Conservation (phyloP, 2,888 invertebrate genomes). For the Nowickia ferox region DNA sequence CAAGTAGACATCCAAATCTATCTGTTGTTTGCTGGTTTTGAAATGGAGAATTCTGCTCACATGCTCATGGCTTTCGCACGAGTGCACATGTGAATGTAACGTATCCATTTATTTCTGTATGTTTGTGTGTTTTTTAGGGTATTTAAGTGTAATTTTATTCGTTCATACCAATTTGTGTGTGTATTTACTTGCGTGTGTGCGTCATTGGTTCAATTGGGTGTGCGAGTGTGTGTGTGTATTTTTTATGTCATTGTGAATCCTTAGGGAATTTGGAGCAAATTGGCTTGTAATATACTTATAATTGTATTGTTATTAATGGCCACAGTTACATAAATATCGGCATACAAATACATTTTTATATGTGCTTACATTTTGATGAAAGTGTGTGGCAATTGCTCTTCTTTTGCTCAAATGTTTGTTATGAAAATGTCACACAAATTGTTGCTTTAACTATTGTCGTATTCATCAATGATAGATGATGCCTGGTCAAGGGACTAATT, state of each 20-base stretch:
- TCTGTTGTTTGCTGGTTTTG: conserved; percentile 54
- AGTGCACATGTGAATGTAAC: conserved; percentile 60
- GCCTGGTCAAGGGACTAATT: background rate
- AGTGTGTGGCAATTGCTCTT: conserved; percentile 4
- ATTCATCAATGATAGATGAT: background rate
- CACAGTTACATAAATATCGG: conserved; percentile 37
- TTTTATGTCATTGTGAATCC: conserved; percentile 56
- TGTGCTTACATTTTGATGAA: background rate
- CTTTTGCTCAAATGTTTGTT: background rate
- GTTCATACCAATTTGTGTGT: conserved; percentile 3
- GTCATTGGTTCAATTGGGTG: conserved; percentile 30
- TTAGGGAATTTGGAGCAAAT: conserved; percentile 70
- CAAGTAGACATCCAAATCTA: conserved; percentile 61
- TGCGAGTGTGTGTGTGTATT: background rate
- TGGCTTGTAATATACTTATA: conserved; percentile 73
- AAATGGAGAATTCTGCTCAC: conserved; percentile 34
- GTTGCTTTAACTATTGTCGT: conserved; percentile 32
- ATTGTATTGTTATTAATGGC: conserved; percentile 71
- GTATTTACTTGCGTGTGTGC: conserved; percentile 33
- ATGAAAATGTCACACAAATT: conserved; percentile 21
- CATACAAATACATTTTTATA: background rate
- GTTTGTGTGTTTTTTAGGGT: conserved; percentile 38
- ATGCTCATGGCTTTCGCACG: conserved; percentile 45
- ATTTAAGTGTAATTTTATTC: conserved; percentile 51
- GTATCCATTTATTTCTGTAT: background rate